Evolutionary conservation across 2,797 vertebrate species (phyloP).

Genomic region (Acipenser oxyrinchus): DNA sequence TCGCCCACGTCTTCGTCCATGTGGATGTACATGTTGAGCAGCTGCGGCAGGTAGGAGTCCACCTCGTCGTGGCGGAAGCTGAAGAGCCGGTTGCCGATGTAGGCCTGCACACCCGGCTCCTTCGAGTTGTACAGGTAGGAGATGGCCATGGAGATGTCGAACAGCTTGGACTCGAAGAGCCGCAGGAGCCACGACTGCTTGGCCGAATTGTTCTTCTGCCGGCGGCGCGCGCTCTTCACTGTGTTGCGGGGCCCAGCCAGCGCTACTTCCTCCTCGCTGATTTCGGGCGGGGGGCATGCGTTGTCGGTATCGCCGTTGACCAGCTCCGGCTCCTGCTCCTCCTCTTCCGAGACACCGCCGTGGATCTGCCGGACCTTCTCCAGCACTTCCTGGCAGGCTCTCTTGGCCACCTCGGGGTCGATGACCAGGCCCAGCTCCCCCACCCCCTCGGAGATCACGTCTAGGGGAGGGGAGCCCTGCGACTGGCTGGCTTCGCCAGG

Average conservation of each 20-base stretch:
- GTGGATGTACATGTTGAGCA: conserved; percentile 98
- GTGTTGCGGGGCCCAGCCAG: conserved; percentile 31
- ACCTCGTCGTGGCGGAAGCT: conserved; percentile 83
- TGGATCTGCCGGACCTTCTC: conserved; percentile 76
- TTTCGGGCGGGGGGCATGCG: conserved; percentile 27
- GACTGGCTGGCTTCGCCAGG: conserved; percentile 37
- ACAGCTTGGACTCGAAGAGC: conserved; percentile 91
- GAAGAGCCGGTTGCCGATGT: conserved; percentile 92
- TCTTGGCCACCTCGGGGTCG: conserved; percentile 79
- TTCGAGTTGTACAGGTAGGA: conserved; percentile 95
- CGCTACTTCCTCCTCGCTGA: conserved; percentile 54
- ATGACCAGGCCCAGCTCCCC: conserved; percentile 74
- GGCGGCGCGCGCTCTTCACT: conserved; percentile 57
- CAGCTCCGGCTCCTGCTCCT: not conserved
- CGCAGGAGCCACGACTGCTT: conserved; percentile 93
- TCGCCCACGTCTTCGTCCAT: conserved; percentile 96
- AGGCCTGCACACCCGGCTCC: conserved; percentile 92
- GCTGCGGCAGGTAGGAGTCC: conserved; percentile 90
- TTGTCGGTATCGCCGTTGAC: conserved; percentile 12
- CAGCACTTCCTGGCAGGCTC: conserved; percentile 83
- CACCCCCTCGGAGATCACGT: conserved; percentile 75
- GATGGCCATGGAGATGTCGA: conserved; percentile 96
- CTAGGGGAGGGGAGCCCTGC: conserved; percentile 50
- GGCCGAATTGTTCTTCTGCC: conserved; percentile 77
- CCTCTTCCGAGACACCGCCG: not conserved